phyloP scores from a whole-genome alignment of 2,888 invertebrate genomes.

The Allophyes oxyacanthae region DNA sequence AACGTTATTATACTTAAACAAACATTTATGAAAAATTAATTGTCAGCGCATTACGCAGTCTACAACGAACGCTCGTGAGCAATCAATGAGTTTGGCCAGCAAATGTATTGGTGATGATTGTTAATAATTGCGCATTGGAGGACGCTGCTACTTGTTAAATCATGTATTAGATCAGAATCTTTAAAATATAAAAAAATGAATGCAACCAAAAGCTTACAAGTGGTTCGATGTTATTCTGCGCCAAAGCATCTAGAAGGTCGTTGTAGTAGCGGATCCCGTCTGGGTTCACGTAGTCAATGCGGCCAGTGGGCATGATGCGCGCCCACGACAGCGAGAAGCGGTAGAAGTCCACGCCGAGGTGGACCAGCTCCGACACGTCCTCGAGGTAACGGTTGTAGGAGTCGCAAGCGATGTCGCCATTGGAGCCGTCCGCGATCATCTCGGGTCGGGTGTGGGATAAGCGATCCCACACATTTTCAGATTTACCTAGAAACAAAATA shows the following conservation, averaged over 20 bases:
- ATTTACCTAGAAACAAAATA: constrained; percentile 85
- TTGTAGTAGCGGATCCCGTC: constrained; percentile 91
- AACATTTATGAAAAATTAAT: too few species aligned
- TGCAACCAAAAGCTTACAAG: constrained; percentile 74
- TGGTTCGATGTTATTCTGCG: constrained; percentile 90
- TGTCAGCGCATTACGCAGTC: too few species aligned
- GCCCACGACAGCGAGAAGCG: constrained; percentile 91
- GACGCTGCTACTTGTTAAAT: too few species aligned
- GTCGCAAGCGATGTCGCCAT: constrained; percentile 92
- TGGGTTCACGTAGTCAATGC: constrained; percentile 86
- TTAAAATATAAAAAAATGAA: not conserved
- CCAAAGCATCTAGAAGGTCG: constrained; percentile 90
- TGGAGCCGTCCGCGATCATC: constrained; percentile 89
- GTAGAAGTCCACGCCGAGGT: constrained; percentile 89
- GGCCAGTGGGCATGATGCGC: constrained; percentile 90
- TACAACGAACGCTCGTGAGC: too few species aligned
- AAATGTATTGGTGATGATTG: too few species aligned
- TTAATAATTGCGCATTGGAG: too few species aligned
- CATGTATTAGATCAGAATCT: too few species aligned
- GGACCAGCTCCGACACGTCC: constrained; percentile 85
- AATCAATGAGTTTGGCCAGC: too few species aligned
- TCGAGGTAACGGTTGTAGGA: constrained; percentile 91
- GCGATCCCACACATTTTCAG: constrained; percentile 91
- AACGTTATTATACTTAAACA: too few species aligned
- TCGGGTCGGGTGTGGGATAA: constrained; percentile 87